Evolutionary conservation across 53 echinoderm and acorn worm genomes (phyloP), one percentile per base, ranked within the genome.

Genomic region (Mesocentrotus franciscanus): DNA sequence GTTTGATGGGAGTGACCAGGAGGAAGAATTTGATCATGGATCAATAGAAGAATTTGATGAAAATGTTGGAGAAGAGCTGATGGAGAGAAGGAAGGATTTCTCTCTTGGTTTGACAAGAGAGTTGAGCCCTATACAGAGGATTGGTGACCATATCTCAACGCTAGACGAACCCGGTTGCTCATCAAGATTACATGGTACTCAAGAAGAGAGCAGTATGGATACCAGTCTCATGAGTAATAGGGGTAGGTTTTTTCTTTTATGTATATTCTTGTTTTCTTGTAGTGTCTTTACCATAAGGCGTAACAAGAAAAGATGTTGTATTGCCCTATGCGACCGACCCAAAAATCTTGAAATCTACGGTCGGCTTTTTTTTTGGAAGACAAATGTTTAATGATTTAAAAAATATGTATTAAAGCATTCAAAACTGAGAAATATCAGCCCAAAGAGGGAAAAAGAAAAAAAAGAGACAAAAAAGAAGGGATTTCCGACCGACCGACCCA

Each of bases 51-150:
- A 90, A 29, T 58, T 60, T 4, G 18, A 70, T 66, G 92, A 92
- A 17, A 22, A 70, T 26, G 70, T 70, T 17, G 68, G 62, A 64
- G 92, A 70, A 64, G 92, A 36, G 4, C 42, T 7, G 92, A 64
- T 42, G 62, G 78, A 93, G 59, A 14, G 59, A 57, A 55, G 78
- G 34, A 76, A 93, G 56, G 58, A 93, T 60, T 93, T 93, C 60
- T 78, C 75, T 0, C 94, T 94, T 13, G 94, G 94, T 36, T 61
- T 94, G 94, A 61, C 60, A 5, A 83, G 84, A 60, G 94, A 94
- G 33, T 83, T 94, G 9, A 94, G 94, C 84, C 94, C 94, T 13
- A 94, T 94, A 29, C 94, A 94, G 32, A 57, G 35, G 94, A 94
- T 60, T 83, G 94, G 94, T 94, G 94, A 94, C 42, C 94, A 57